A percentile compares a stretch with the other conserved stretches of the same genome.
Evolutionary conservation across 2,888 invertebrate species (phyloP).

Genomic region (Apodemia duryi): DNA sequence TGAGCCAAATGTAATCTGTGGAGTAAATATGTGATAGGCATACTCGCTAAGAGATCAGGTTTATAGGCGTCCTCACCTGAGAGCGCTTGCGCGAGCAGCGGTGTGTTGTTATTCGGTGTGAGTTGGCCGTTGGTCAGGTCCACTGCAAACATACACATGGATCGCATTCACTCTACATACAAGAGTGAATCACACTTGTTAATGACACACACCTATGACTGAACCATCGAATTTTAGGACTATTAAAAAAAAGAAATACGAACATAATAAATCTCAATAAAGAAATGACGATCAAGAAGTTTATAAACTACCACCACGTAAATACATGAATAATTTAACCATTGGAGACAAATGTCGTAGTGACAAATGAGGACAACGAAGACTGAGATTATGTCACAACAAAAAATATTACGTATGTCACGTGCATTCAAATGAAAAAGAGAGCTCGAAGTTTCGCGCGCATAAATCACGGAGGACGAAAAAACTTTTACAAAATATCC

Average conservation of each 20-base stretch:
- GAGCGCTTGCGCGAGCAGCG: slow-evolving; percentile 96
- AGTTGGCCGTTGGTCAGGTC: slow-evolving; percentile 97
- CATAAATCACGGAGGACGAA: slow-evolving; percentile 78
- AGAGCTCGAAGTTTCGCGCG: slow-evolving; percentile 76
- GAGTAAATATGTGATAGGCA: slow-evolving; percentile 10
- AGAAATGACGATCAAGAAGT: slow-evolving; percentile 14
- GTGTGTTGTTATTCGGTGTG: slow-evolving; percentile 97
- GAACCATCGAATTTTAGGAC: slow-evolving; percentile 56
- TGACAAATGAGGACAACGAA: slow-evolving; percentile 65
- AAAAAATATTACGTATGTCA: slow-evolving; percentile 78
- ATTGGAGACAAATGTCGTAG: slow-evolving; percentile 66
- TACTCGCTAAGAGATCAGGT: slow-evolving; percentile 19
- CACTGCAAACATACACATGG: slow-evolving; percentile 88
- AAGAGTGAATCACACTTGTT: slow-evolving; percentile 60
- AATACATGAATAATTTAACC: slow-evolving; percentile 75
- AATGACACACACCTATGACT: slow-evolving; percentile 65
- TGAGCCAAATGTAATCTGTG: slow-evolving; percentile 10
- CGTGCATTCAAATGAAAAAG: slow-evolving; percentile 79
- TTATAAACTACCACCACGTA: slow-evolving; percentile 54
- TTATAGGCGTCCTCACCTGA: slow-evolving; percentile 85
- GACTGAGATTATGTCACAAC: slow-evolving; percentile 71
- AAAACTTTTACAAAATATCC: slow-evolving; percentile 80
- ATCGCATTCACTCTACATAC: slow-evolving; percentile 78
- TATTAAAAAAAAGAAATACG: slow-evolving; percentile 17
- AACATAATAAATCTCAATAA: slow-evolving; percentile 10